A percentile compares a stretch with the other conserved stretches of the same genome.
These are phyloP conservation scores for Pseudopleuronectes americanus DNA, from an alignment of 2,797 vertebrate species.

Conservation along the genomic window DNA sequence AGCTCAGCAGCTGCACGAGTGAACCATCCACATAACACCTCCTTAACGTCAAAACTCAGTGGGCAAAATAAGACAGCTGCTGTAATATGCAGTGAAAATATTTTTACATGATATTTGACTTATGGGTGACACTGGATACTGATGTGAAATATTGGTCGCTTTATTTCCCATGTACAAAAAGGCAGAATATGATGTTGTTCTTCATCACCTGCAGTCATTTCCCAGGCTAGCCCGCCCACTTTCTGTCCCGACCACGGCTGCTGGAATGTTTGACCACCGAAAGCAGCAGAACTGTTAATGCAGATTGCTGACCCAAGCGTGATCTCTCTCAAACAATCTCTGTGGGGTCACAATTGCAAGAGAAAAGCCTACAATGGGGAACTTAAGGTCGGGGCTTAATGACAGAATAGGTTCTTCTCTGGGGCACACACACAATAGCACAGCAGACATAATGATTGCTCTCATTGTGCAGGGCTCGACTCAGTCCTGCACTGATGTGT, in stretches of 20 bases:
- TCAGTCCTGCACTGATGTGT: constrained; percentile 28
- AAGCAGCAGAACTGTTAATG: constrained; percentile 51
- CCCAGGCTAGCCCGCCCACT: constrained; percentile 31
- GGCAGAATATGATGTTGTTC: constrained; percentile 51
- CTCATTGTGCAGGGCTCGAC: constrained; percentile 28
- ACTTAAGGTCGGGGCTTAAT: constrained; percentile 8
- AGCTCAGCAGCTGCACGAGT: constrained; percentile 69
- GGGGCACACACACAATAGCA: constrained; percentile 40
- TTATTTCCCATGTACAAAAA: constrained; percentile 60
- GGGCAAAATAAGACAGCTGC: constrained; percentile 62
- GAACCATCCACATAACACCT: constrained; percentile 75
- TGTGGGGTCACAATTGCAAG: constrained; percentile 34
- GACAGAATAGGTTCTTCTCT: constrained; percentile 2
- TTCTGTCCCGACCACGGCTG: constrained; percentile 27
- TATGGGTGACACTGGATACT: constrained; percentile 54
- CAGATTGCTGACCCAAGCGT: constrained; percentile 54
- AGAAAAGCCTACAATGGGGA: constrained; percentile 34
- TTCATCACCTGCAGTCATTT: constrained; percentile 52
- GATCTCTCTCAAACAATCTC: constrained; percentile 50
- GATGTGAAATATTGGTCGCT: constrained; percentile 58
- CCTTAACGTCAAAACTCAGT: constrained; percentile 69
- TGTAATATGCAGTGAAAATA: constrained; percentile 65
- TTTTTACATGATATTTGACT: constrained; percentile 68
- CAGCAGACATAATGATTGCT: constrained; percentile 55
- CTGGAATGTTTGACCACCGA: constrained; percentile 67